These are phyloP conservation scores for Ypsolopha sequella DNA, from an alignment of 2,888 invertebrate genomes.

Conservation along the genomic window DNA sequence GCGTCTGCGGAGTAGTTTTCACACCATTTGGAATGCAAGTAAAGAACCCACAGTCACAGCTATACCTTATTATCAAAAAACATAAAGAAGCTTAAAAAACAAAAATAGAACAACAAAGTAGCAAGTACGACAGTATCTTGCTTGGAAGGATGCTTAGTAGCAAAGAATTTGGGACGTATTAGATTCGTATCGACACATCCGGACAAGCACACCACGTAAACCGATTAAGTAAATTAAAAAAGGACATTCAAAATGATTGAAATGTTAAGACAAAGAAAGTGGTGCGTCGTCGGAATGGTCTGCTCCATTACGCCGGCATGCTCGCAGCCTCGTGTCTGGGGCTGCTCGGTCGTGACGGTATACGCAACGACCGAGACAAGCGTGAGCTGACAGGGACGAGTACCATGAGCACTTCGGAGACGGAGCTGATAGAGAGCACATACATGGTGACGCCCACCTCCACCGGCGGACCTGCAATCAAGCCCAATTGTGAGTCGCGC, in stretches of 20 bases:
- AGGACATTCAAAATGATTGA: no score
- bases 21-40: slow-evolving; percentile 31
- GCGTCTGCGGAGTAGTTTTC: slow-evolving; percentile 19
- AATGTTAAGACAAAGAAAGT: neutral
- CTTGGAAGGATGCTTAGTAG: slow-evolving; percentile 38
- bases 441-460: slow-evolving; percentile 98
- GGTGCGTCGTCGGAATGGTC: slow-evolving; percentile 17
- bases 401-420: slow-evolving; percentile 99
- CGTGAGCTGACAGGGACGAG: slow-evolving; percentile 64
- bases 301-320: slow-evolving; percentile 13
- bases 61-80: slow-evolving; percentile 47
- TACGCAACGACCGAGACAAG: slow-evolving; percentile 55
- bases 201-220: slow-evolving; percentile 30
- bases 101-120: slow-evolving; percentile 34
- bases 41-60: slow-evolving; percentile 46
- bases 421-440: slow-evolving; percentile 98
- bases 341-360: slow-evolving; percentile 64
- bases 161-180: slow-evolving; percentile 39
- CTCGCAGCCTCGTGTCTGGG: slow-evolving; percentile 62
- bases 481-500: slow-evolving; percentile 52
- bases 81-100: slow-evolving; percentile 46
- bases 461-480: slow-evolving; percentile 94
- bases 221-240: neutral
- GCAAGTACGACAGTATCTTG: slow-evolving; percentile 36
- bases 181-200: slow-evolving; percentile 31